These are phyloP conservation scores for Acanthosoma haemorrhoidale DNA, from an alignment of 2,888 invertebrate species.

Conservation along the genomic window DNA sequence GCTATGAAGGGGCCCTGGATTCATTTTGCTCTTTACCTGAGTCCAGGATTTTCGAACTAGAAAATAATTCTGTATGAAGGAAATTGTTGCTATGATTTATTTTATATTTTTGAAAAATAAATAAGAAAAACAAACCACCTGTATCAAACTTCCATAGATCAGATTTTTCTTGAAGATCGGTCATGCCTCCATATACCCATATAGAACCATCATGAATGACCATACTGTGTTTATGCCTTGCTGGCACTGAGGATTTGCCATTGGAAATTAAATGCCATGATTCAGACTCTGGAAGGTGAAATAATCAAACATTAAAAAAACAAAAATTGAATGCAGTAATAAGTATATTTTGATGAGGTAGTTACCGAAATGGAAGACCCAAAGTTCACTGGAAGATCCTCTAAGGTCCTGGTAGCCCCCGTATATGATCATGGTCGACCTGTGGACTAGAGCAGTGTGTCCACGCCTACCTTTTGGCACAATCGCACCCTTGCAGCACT, in stretches of 20 bases:
- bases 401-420: constrained; percentile 82
- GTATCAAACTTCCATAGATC: constrained; percentile 80
- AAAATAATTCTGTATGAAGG: constrained; percentile 31
- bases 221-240: constrained; percentile 77
- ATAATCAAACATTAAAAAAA: background rate
- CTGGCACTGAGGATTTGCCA: constrained; percentile 46
- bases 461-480: constrained; percentile 74
- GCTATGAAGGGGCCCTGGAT: constrained; percentile 67
- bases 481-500: constrained; percentile 52
- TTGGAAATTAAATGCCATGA: constrained; percentile 65
- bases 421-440: constrained; percentile 73
- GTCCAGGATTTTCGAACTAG: constrained; percentile 61
- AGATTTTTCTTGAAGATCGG: constrained; percentile 67
- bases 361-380: constrained; percentile 82
- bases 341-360: background rate
- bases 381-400: constrained; percentile 77
- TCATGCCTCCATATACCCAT: constrained; percentile 86
- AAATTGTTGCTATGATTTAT: background rate
- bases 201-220: constrained; percentile 70
- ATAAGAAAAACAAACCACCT: constrained; percentile 47
- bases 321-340: background rate
- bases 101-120: no score
- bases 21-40: constrained; percentile 55
- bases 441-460: constrained; percentile 73
- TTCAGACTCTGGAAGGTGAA: constrained; percentile 60